Percentiles rank a stretch among this genome's conserved stretches.
These are phyloP conservation scores for Ophioninae sp. DNA, from an alignment of 2,888 invertebrate species.

Conservation along the genomic window DNA sequence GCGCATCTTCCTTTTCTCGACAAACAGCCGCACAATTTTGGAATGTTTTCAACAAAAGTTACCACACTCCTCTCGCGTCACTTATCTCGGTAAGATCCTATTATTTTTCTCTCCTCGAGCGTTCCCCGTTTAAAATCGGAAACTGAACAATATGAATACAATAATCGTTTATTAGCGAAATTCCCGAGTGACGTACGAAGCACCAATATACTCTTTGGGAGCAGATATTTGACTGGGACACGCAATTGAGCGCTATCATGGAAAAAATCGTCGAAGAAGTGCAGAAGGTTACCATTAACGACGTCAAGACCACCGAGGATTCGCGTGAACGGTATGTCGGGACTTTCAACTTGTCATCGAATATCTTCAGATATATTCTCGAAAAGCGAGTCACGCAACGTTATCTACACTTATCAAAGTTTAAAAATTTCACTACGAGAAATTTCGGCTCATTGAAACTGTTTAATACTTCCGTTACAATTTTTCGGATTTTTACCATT, in stretches of 20 bases:
- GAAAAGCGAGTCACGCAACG: too few species aligned
- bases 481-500: too few species aligned
- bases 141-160: neutral
- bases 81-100: conserved; percentile 49
- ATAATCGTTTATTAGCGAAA: neutral
- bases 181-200: neutral
- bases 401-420: too few species aligned
- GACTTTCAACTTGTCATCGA: too few species aligned
- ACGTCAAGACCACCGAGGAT: conserved; percentile 30
- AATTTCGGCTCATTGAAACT: too few species aligned
- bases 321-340: conserved; percentile 46
- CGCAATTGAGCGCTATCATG: conserved; percentile 12
- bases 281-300: conserved; percentile 14
- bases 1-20: conserved; percentile 48
- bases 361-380: too few species aligned
- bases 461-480: too few species aligned
- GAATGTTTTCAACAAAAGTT: conserved; percentile 75
- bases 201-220: neutral
- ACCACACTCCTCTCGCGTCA: conserved; percentile 47
- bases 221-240: neutral
- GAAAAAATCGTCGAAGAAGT: conserved; percentile 50
- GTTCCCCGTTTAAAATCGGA: neutral
- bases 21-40: conserved; percentile 69
- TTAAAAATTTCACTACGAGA: too few species aligned
- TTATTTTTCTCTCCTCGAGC: conserved; percentile 6